These are phyloP conservation scores for Pseudomyrmex dendroicus DNA, from an alignment of 1,140 invertebrate species.

Conservation along the genomic window DNA sequence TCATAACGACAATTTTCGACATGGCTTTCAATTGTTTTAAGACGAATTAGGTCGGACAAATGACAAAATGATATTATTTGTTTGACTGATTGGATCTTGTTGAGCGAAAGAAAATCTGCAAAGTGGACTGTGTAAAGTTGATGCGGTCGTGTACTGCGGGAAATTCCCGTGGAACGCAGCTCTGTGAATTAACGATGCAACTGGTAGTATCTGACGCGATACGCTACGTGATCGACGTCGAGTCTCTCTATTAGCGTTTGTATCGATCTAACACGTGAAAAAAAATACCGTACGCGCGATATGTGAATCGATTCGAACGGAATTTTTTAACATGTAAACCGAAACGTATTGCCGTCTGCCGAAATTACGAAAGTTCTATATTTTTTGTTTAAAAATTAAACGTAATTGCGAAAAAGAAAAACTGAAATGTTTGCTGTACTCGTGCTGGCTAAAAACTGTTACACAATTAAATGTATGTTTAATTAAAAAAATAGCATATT, in stretches of 20 bases:
- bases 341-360: constrained; percentile 21
- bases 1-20: constrained; percentile 30
- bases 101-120: constrained; percentile 40
- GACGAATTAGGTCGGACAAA: neutral
- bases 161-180: constrained; percentile 39
- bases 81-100: neutral
- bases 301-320: constrained; percentile 15
- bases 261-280: constrained; percentile 28
- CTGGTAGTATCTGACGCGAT: constrained; percentile 37
- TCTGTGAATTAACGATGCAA: constrained; percentile 60
- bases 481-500: constrained; percentile 8
- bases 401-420: constrained; percentile 5
- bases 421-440: neutral
- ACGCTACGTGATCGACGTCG: constrained; percentile 31
- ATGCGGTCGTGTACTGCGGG: neutral
- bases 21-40: constrained; percentile 31
- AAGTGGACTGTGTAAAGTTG: constrained; percentile 43
- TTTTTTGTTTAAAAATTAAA: constrained; percentile 5
- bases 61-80: constrained; percentile 3
- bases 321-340: constrained; percentile 39
- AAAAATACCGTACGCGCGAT: constrained; percentile 14
- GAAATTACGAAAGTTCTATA: constrained; percentile 17
- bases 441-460: neutral
- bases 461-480: constrained; percentile 15
- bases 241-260: constrained; percentile 31